Evolutionary conservation across 2,797 vertebrate species (phyloP).

Genomic region (Avahi laniger): DNA sequence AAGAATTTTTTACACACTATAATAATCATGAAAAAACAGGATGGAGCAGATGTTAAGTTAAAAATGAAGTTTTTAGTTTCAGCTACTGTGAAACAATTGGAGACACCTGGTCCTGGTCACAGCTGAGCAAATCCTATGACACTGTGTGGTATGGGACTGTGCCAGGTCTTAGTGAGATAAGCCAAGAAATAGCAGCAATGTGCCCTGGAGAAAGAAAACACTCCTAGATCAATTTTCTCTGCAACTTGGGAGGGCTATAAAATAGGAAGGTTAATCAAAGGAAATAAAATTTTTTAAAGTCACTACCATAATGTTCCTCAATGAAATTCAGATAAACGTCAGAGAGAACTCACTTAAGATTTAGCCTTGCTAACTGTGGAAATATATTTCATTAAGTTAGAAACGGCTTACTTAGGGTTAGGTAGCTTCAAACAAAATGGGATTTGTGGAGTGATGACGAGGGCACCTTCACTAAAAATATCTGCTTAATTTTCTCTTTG

Average conservation of each 20-base stretch:
- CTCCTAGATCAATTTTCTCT: neutral
- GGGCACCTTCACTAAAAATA: neutral
- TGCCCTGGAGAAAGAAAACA: neutral
- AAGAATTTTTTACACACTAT: neutral
- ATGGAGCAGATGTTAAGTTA: neutral
- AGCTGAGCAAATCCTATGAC: neutral
- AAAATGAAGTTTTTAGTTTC: neutral
- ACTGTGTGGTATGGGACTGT: neutral
- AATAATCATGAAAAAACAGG: neutral
- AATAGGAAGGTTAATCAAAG: neutral
- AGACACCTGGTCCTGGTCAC: neutral
- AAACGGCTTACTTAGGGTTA: neutral
- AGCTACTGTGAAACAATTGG: neutral
- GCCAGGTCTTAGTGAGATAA: neutral
- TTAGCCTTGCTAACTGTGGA: neutral
- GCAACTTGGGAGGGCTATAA: neutral
- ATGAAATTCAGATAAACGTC: neutral
- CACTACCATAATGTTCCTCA: neutral
- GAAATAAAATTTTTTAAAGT: neutral
- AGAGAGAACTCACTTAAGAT: neutral
- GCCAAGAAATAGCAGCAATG: neutral
- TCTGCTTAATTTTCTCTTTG: neutral
- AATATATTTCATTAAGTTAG: neutral
- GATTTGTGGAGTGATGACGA: neutral
- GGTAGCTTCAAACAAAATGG: neutral